phyloP scores from a whole-genome alignment of 1,140 invertebrate species.

The Polyergus mexicanus region DNA sequence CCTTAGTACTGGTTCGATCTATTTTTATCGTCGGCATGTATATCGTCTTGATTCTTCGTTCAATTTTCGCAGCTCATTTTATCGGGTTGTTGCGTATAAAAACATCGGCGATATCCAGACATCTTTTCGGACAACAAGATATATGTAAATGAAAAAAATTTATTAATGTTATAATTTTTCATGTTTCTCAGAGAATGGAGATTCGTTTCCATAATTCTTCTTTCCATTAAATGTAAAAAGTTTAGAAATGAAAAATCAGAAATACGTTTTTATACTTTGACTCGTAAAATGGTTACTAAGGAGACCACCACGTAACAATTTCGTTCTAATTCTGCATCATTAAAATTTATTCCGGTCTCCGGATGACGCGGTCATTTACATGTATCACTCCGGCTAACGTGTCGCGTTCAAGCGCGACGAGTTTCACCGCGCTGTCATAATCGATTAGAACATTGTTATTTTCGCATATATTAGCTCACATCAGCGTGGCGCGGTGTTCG shows the following conservation, averaged over 20 bases:
- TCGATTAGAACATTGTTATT: conserved; percentile 40
- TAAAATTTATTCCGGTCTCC: not conserved
- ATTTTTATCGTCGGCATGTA: conserved; percentile 5
- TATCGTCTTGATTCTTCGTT: not conserved
- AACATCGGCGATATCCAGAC: not conserved
- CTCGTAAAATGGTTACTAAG: not conserved
- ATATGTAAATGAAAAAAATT: not conserved
- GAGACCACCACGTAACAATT: no score
- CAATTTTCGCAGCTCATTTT: not conserved
- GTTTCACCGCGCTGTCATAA: conserved; percentile 32
- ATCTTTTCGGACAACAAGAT: not conserved
- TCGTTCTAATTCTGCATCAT: not conserved
- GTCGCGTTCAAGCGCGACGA: not conserved
- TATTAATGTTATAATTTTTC: not conserved
- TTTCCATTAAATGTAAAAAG: not conserved
- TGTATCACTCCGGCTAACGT: not conserved
- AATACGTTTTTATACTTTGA: not conserved
- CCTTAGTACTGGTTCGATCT: conserved; percentile 5
- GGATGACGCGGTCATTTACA: conserved; percentile 20
- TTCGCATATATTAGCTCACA: conserved; percentile 30
- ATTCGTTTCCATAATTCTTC: not conserved
- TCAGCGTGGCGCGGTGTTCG: not conserved
- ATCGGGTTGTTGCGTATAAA: not conserved
- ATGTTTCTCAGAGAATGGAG: not conserved
- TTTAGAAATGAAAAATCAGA: not conserved